These are phyloP conservation scores for Apeira syringaria DNA, from an alignment of 2,888 invertebrate species.

Conservation along the genomic window DNA sequence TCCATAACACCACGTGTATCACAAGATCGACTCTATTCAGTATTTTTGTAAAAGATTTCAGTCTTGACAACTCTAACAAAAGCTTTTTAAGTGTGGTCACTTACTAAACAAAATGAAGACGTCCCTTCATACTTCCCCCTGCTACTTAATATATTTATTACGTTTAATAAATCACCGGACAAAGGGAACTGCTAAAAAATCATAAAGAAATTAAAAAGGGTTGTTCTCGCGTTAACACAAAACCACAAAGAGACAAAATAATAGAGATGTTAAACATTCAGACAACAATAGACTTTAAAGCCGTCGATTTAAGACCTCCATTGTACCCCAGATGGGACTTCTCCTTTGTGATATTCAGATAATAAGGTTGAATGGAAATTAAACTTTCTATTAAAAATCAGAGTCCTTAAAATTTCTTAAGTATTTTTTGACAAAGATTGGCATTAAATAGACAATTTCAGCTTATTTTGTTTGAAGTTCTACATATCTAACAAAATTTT, in stretches of 20 bases:
- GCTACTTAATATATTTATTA: slow-evolving; percentile 12
- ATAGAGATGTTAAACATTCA: slow-evolving; percentile 22
- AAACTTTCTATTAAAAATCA: slow-evolving; percentile 11
- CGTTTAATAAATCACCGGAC: slow-evolving; percentile 13
- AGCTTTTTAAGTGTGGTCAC: slow-evolving; percentile 3
- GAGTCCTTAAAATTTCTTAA: background rate
- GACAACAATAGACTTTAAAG: slow-evolving; percentile 12
- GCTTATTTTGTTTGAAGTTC: too few relatives aligned
- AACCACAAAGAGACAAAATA: slow-evolving; percentile 21
- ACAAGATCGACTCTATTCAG: too few relatives aligned
- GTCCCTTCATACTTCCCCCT: slow-evolving; percentile 3
- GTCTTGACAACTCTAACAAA: background rate
- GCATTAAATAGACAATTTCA: background rate
- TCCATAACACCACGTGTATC: too few relatives aligned
- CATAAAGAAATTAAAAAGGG: slow-evolving; percentile 24
- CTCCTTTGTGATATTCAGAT: slow-evolving; percentile 24
- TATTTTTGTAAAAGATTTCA: background rate
- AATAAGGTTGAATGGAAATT: slow-evolving; percentile 19
- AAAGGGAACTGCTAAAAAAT: slow-evolving; percentile 17
- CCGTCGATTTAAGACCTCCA: slow-evolving; percentile 21
- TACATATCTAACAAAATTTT: too few relatives aligned
- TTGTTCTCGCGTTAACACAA: slow-evolving; percentile 21
- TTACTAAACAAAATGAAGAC: slow-evolving; percentile 9
- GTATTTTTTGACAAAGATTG: background rate
- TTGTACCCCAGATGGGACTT: slow-evolving; percentile 28